Evolutionary conservation across 2,888 invertebrate genomes (phyloP).

Genomic region (Amblyjoppa fuscipennis): DNA sequence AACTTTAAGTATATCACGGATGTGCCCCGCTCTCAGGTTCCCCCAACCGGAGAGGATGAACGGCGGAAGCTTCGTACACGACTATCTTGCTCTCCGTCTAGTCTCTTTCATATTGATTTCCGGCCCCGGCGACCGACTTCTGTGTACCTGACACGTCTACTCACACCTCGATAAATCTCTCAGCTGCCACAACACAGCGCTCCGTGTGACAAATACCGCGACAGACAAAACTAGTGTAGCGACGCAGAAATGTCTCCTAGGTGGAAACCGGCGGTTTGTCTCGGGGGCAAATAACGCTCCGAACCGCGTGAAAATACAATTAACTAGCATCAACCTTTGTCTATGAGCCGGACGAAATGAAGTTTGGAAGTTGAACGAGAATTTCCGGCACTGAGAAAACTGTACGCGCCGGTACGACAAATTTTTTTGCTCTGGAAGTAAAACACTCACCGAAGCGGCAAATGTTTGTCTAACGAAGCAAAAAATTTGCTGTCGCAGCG

Average conservation of each 20-base stretch:
- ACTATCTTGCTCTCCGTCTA: slow-evolving; percentile 36
- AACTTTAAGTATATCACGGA: slow-evolving; percentile 21
- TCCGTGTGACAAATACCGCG: slow-evolving; percentile 4
- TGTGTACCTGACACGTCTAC: not conserved
- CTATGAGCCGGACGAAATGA: not conserved
- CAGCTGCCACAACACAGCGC: not conserved
- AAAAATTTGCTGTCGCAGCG: not conserved
- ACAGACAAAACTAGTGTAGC: not conserved
- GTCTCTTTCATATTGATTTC: slow-evolving; percentile 44
- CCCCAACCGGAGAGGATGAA: slow-evolving; percentile 34
- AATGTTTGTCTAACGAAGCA: not conserved
- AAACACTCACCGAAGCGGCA: not conserved
- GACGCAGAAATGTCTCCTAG: not conserved
- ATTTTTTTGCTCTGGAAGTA: not conserved
- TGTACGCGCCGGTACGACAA: not conserved
- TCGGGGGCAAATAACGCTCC: not conserved
- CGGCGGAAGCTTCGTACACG: slow-evolving; percentile 37
- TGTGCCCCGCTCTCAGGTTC: slow-evolving; percentile 2
- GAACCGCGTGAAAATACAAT: not conserved
- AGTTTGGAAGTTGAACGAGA: not conserved
- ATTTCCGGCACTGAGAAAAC: not conserved
- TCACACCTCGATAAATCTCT: not conserved
- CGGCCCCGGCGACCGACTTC: not conserved
- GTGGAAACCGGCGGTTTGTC: not conserved
- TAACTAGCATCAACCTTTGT: not conserved